Conservation (phyloP, 2,888 invertebrate genomes). For the Drosophila kambysellisi region DNA sequence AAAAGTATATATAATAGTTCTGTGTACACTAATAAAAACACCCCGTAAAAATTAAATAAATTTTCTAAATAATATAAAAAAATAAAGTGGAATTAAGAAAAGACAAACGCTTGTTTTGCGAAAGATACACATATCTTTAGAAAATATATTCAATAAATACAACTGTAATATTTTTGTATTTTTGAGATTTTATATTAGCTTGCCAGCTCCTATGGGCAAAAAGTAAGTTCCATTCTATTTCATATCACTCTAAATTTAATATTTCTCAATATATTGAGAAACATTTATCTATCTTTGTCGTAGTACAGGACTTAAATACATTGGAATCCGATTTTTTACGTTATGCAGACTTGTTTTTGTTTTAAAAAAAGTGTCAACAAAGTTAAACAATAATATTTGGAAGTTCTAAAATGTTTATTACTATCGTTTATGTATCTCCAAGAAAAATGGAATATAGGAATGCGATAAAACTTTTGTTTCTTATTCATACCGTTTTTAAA, state of each 20-base stretch:
- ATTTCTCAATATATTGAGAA: neutral
- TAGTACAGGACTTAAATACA: neutral
- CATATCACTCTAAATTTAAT: neutral
- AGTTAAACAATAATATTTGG: neutral
- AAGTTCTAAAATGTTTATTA: neutral
- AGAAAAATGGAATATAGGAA: too few species aligned
- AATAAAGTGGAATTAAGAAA: neutral
- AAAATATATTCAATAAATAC: neutral
- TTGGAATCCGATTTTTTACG: neutral
- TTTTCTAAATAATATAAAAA: neutral
- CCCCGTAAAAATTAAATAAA: neutral
- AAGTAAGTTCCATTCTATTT: neutral
- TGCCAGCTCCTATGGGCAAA: neutral
- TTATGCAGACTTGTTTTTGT: neutral
- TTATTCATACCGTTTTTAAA: neutral
- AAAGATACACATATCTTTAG: neutral
- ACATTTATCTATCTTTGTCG: neutral
- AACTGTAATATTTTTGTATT: neutral
- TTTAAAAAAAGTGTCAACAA: neutral
- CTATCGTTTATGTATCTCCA: too few species aligned
- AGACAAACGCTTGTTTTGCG: neutral
- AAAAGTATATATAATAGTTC: neutral
- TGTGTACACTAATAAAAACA: neutral
- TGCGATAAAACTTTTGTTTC: neutral
- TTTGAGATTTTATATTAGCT: neutral